Percentiles rank a stretch among this genome's conserved stretches.
Evolutionary conservation across 2,113 vertebrate species (phyloP).

Genomic region (Xenopus borealis): DNA sequence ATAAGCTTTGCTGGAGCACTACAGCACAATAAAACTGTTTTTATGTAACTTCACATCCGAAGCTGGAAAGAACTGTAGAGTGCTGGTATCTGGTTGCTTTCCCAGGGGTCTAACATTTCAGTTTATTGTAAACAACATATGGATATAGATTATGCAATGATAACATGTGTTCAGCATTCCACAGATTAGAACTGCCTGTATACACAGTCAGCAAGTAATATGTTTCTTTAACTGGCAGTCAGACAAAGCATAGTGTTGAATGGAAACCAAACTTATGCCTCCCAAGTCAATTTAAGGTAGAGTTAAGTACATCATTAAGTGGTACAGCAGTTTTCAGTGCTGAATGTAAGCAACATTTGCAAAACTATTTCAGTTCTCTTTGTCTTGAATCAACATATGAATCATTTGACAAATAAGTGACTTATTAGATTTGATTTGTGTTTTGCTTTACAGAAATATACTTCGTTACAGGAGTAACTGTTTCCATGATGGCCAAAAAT

Average conservation of each 20-base stretch:
- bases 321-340: no score
- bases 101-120: constrained; percentile 51
- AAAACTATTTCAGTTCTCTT: no score
- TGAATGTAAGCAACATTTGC: no score
- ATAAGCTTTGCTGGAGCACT: not conserved
- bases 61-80: constrained; percentile 21
- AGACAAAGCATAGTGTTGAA: constrained; percentile 3
- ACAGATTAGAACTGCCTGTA: constrained; percentile 37
- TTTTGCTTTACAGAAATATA: no score
- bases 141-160: constrained; percentile 43
- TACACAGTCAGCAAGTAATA: constrained; percentile 34
- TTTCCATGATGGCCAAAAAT: no score
- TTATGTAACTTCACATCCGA: constrained; percentile 38
- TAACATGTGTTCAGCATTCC: constrained; percentile 37
- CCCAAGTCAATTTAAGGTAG: no score
- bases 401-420: no score
- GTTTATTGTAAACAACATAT: constrained; percentile 47
- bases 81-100: constrained; percentile 15
- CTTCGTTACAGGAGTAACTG: no score
- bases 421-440: no score
- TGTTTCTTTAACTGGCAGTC: constrained; percentile 31
- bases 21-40: constrained; percentile 7
- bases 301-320: no score
- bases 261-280: no score
- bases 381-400: no score